Conservation (phyloP, 1,140 invertebrate species). For the Semibalanus balanoides region DNA sequence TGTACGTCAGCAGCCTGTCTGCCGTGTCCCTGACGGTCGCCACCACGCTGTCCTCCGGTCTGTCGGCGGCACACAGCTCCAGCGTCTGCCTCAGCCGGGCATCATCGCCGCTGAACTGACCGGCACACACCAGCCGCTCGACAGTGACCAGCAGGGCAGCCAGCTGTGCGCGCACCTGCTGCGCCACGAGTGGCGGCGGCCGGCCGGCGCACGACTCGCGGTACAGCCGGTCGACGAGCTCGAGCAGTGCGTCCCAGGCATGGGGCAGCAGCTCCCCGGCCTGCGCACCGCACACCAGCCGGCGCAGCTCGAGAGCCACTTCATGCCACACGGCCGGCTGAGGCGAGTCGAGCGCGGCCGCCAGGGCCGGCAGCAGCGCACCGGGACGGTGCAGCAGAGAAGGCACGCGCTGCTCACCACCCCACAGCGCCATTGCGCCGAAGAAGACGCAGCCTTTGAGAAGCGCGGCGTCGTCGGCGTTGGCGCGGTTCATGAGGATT, state of each 20-base stretch:
- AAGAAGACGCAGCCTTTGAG: conserved; percentile 1
- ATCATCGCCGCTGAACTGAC: background rate
- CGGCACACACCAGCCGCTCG: background rate
- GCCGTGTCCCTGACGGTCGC: no score
- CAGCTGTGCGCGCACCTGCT: background rate
- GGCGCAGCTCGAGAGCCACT: background rate
- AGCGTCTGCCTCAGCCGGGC: background rate
- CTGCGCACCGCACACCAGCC: background rate
- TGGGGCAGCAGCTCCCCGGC: no score
- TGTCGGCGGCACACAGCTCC: no score
- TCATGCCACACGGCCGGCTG: background rate
- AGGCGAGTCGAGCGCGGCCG: background rate
- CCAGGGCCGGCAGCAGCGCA: no score
- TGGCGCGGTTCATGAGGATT: background rate
- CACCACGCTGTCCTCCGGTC: no score
- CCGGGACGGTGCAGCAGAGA: no score
- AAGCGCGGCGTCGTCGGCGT: background rate
- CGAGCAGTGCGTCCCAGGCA: background rate
- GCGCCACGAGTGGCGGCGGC: no score
- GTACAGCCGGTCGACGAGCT: background rate
- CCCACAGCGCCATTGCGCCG: no score
- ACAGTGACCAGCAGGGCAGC: background rate
- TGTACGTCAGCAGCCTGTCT: no score
- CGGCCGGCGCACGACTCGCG: no score
- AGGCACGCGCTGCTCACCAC: no score